phyloP scores from a whole-genome alignment of 2,888 invertebrate genomes.

The Xylocampa areola region DNA sequence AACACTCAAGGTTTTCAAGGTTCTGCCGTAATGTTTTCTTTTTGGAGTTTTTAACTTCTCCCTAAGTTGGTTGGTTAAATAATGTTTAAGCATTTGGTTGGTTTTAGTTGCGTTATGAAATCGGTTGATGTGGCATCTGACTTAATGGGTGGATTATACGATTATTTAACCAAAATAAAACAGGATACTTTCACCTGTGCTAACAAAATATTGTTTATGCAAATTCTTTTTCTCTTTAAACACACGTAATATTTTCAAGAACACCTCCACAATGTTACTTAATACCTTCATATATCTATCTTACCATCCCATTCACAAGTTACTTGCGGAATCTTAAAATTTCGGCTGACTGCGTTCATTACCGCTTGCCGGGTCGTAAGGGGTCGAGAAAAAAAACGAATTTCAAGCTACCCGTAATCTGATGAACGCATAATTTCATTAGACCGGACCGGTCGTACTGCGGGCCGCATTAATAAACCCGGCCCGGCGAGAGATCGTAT shows the following conservation, averaged over 20 bases:
- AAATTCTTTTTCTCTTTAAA: too few species aligned
- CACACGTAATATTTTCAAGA: too few species aligned
- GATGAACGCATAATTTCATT: conserved; percentile 62
- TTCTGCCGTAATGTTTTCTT: conserved; percentile 31
- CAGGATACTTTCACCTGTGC: too few species aligned
- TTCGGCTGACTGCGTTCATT: conserved; percentile 54
- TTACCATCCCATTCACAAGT: conserved; percentile 21
- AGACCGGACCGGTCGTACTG: conserved; percentile 45
- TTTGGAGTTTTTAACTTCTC: conserved; percentile 19
- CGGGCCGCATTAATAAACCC: conserved; percentile 53
- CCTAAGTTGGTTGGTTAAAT: neutral
- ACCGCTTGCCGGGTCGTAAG: conserved; percentile 12
- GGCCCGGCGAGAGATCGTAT: conserved; percentile 40
- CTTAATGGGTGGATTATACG: too few species aligned
- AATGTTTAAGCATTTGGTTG: neutral
- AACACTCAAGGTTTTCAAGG: conserved; percentile 24
- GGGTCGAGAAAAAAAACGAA: conserved; percentile 38
- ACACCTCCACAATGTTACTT: too few species aligned
- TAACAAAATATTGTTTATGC: too few species aligned
- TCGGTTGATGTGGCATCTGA: neutral
- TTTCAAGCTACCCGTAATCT: conserved; percentile 51
- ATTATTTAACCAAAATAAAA: too few species aligned
- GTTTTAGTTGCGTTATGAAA: neutral
- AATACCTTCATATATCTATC: neutral
- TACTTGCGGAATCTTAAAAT: conserved; percentile 45